These are phyloP conservation scores for Caenorhabditis doughertyi DNA, from an alignment of 2,888 invertebrate species.

Conservation along the genomic window DNA sequence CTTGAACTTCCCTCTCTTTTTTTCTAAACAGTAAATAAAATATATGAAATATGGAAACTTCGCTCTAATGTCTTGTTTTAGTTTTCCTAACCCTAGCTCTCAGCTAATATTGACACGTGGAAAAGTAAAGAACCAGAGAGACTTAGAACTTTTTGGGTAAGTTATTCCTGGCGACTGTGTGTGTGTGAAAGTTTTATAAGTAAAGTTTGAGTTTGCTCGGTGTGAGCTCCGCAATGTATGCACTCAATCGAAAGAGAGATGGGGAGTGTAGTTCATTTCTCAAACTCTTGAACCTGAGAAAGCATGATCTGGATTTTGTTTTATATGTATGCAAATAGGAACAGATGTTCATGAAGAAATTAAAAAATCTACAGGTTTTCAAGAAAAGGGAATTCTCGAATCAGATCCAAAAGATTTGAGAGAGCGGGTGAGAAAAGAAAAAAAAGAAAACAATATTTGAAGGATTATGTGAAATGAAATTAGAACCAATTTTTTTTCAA, in stretches of 20 bases:
- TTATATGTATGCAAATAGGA: neutral
- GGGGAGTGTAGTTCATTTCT: constrained; percentile 35
- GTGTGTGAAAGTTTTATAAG: constrained; percentile 36
- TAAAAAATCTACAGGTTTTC: neutral
- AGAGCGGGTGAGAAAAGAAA: too few relatives aligned
- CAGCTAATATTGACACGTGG: constrained; percentile 56
- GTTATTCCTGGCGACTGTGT: constrained; percentile 44
- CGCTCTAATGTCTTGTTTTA: constrained; percentile 32
- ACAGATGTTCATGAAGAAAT: neutral
- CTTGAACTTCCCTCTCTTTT: constrained; percentile 20
- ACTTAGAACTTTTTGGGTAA: constrained; percentile 17
- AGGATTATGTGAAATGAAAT: too few relatives aligned
- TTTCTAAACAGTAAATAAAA: neutral
- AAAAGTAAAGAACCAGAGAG: constrained; percentile 10
- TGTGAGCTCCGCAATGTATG: constrained; percentile 29
- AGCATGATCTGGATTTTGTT: constrained; percentile 26
- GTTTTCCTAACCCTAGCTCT: constrained; percentile 6
- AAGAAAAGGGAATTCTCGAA: too few relatives aligned
- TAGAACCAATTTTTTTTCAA: too few relatives aligned
- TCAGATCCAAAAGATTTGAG: too few relatives aligned
- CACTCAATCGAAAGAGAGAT: neutral
- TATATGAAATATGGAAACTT: constrained; percentile 24
- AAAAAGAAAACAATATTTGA: too few relatives aligned
- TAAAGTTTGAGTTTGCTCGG: constrained; percentile 23
- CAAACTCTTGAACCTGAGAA: constrained; percentile 37